Evolutionary conservation across 1,140 invertebrate genomes (phyloP).

Genomic region (Hypothenemus hampei): DNA sequence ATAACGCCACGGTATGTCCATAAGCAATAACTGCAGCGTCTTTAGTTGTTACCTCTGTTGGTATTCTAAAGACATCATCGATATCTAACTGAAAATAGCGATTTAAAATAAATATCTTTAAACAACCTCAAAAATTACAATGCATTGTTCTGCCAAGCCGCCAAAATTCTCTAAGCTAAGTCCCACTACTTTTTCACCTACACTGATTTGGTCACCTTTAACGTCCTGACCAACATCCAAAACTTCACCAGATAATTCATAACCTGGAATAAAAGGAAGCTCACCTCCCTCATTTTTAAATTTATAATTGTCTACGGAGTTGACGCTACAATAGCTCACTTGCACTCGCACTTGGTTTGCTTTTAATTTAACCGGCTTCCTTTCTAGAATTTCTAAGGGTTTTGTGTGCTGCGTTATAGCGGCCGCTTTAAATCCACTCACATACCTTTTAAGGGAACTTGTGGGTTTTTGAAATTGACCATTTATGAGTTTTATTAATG

Average conservation of each 20-base stretch:
- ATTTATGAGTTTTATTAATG: conserved; percentile 3
- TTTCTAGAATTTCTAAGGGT: conserved; percentile 45
- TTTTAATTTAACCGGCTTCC: conserved; percentile 41
- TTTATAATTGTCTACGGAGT: conserved; percentile 50
- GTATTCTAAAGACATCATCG: conserved; percentile 51
- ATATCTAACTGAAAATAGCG: conserved; percentile 35
- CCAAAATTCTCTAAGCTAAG: conserved; percentile 44
- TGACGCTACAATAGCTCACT: conserved; percentile 53
- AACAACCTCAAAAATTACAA: conserved; percentile 35
- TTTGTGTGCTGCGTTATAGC: conserved; percentile 46
- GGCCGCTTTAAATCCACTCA: conserved; percentile 45
- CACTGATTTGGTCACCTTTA: conserved; percentile 30
- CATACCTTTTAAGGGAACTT: conserved; percentile 1
- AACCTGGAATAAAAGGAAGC: conserved; percentile 51
- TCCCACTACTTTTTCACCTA: conserved; percentile 46
- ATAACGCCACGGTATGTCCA: conserved; percentile 51
- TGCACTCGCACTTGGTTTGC: conserved; percentile 45
- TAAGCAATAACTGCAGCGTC: conserved; percentile 50
- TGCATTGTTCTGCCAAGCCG: conserved; percentile 49
- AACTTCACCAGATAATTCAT: conserved; percentile 51
- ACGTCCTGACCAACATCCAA: conserved; percentile 44
- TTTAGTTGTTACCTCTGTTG: conserved; percentile 46
- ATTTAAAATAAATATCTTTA: conserved; percentile 7
- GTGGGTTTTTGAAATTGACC: conserved; percentile 2
- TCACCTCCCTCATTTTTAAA: conserved; percentile 45